Evolutionary conservation across 1,140 invertebrate genomes (phyloP), one percentile per base, ranked within the genome.

Genomic region (Cryptotermes secundus): DNA sequence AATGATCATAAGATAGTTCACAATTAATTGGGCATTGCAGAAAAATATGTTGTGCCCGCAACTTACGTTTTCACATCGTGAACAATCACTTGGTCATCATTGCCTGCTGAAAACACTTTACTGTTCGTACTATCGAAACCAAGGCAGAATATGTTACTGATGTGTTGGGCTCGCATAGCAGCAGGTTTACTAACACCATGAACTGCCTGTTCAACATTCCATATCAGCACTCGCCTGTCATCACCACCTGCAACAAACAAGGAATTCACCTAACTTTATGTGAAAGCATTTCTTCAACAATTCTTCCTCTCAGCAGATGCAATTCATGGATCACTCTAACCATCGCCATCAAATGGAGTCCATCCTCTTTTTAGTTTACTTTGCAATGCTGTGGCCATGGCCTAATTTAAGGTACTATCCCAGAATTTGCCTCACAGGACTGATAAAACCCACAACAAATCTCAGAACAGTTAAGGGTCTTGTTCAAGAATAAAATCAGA

Each of bases 61-160:
- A 89, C 92, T 93, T 92, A 96, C 95, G 94, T 96, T 88, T 89
- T 87, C 83, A 95, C 89, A 90, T 97, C 95, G 89, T 97, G 96
- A n/a, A 96, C 93, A 84, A 97, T 95, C 79, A 98, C 96, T 91
- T 97, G 94, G 88, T 98, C 96, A 92, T 99, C 97, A 91, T 98
- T 98, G 82, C 97, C 97, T 84, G 96, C 97, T 49, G 97, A 99
- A 89, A 97, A 97, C 86, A 98, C 93, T 89, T 94, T 95, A 36
- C 92, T 92, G 88, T 96, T 96, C 72, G 92, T 91, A 86, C 91
- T 93, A 87, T 97, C 95, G 87, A 98, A 97, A 38, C 94, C 95
- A 19, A 99, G 91, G 88, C 96, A 97, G 89, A 99, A 99, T 86
- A 99, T 97, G 89, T 99, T 99, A 87, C 97, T 98, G 84, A 93